Percentiles rank a stretch among this genome's conserved stretches.
These are phyloP conservation scores for Leptinotarsa juncta DNA, from an alignment of 2,888 invertebrate species.

Conservation along the genomic window DNA sequence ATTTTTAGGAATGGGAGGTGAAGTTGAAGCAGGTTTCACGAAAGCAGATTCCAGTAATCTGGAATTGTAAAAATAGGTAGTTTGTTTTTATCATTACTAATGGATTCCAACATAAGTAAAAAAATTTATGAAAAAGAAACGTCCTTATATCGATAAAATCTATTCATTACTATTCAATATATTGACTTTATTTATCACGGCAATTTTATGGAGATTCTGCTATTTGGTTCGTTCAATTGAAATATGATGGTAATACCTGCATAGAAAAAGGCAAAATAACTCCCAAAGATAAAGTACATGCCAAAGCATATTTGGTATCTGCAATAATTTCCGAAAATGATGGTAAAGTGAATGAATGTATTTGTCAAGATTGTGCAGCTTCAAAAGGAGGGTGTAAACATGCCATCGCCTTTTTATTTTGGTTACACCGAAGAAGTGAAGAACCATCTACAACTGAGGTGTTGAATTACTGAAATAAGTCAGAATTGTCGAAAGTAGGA, in stretches of 20 bases:
- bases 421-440: conserved; percentile 45
- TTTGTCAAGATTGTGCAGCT: conserved; percentile 45
- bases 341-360: conserved; percentile 33
- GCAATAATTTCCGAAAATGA: conserved; percentile 36
- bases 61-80: not conserved
- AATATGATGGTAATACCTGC: conserved; percentile 36
- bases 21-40: too few relatives aligned
- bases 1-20: too few relatives aligned
- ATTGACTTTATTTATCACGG: not conserved
- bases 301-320: conserved; percentile 40
- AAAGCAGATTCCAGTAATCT: too few relatives aligned
- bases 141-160: conserved; percentile 4
- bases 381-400: conserved; percentile 46
- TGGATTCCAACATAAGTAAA: not conserved
- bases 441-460: conserved; percentile 38
- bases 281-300: conserved; percentile 45
- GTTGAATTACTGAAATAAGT: conserved; percentile 31
- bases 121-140: not conserved
- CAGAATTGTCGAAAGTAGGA: conserved; percentile 16
- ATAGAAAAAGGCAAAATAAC: conserved; percentile 41
- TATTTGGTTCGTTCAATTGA: conserved; percentile 39
- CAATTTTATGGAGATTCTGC: conserved; percentile 29
- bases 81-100: not conserved
- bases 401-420: conserved; percentile 44
- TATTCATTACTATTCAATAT: not conserved